phyloP scores from a whole-genome alignment of 2,113 vertebrate species.

The Lepisosteus oculatus region DNA sequence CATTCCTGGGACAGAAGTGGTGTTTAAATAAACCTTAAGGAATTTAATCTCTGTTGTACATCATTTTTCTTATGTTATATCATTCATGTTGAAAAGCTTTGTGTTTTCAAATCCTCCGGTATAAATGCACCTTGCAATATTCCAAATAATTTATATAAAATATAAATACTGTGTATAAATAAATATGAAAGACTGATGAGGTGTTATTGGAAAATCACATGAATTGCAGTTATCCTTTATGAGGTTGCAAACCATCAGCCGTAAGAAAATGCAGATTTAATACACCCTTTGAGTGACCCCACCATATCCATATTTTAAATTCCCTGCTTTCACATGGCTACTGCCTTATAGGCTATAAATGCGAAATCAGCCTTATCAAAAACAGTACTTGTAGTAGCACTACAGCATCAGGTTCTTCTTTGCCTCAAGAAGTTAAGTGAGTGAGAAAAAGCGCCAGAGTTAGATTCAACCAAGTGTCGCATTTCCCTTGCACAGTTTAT shows the following conservation, averaged over 20 bases:
- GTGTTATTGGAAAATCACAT: neutral
- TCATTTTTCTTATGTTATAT: conserved; percentile 42
- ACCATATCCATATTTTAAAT: neutral
- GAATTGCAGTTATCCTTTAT: conserved; percentile 5
- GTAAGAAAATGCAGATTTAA: neutral
- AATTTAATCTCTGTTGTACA: conserved; percentile 22
- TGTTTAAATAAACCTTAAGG: conserved; percentile 25
- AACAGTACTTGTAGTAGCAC: conserved; percentile 3
- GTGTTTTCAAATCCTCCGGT: conserved; percentile 10
- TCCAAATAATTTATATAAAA: conserved; percentile 30
- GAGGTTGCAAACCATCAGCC: neutral
- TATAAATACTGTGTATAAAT: conserved; percentile 26
- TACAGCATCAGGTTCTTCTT: neutral
- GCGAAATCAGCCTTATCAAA: neutral
- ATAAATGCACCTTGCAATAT: neutral
- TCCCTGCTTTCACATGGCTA: neutral
- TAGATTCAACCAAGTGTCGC: neutral
- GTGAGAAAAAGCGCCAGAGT: neutral
- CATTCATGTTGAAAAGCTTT: conserved; percentile 12
- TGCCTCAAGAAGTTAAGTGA: neutral
- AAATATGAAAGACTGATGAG: conserved; percentile 13
- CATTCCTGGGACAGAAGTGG: conserved; percentile 3
- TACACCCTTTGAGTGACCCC: neutral
- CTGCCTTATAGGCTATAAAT: neutral
- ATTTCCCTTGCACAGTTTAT: neutral